Base-by-base conservation (phyloP, 2,113 vertebrate species). In the Actinemys pallida region DNA sequence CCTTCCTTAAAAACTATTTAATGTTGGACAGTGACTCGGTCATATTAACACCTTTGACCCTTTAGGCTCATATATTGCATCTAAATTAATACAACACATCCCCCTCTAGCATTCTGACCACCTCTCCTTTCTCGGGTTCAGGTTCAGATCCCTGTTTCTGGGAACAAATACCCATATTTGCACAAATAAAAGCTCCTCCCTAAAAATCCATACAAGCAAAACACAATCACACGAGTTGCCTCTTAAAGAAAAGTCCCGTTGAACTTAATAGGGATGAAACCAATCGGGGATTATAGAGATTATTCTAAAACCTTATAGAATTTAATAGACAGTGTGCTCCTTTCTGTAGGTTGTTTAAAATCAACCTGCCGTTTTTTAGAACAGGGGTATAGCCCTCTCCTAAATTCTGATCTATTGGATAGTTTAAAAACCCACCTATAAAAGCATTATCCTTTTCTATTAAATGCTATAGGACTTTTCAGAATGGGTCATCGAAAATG, bases 151-250 rank as follows among this genome's bases (percentile, higher is more conserved):
- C 11, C n/a, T 85, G 79, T 93, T 42, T 69, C 6, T 10, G 27
- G 2, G 0, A 76, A 69, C 0, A 0, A 0, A 59, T 84, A 54
- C 16, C 9, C 2, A 13, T 5, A n/a, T 84, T 81, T 88, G 76
- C 20, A 31, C 7, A 52, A 72, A 24, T 52, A 42, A 88, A 82
- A 65, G 5, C 49, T 56, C 6, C 1, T 85, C 78, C 90, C 42
- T 13, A 29, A 62, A 82, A 49, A 1, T 69, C 9, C 3, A 22
- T 19, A 12, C 88, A 86, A 82, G 31, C 5, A 86, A 88, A 65
- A 17, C 62, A n/a, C 17, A 81, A 87, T 75, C 3, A 54, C 5
- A 3, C 2, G n/a, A 72, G 65, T 10, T 72, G 1, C 1, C 2
- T 90, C 2, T 59, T 31, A 42, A 49, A 83, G 6, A 62, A 85